Base-by-base conservation (phyloP, 2,113 vertebrate species). In the Montifringilla adamsi region DNA sequence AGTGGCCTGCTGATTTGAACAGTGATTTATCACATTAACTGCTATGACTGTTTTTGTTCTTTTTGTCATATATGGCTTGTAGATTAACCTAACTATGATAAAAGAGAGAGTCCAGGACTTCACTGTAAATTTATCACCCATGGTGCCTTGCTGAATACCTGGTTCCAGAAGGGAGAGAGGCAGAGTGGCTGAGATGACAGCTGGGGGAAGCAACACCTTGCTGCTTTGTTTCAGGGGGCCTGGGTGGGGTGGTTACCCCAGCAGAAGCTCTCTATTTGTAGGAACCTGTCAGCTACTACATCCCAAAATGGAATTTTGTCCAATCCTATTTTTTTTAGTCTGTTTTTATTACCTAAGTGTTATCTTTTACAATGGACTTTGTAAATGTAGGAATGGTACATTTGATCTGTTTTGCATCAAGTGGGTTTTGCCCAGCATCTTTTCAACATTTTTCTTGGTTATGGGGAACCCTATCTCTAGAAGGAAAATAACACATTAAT, bases 1-100 rank as follows among this genome's bases (percentile, higher is more conserved):
- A 88, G 30, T 91, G 87, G 94, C 74, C 64, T 95, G 52, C 49
- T 95, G 84, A 92, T 96, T 94, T 94, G 66, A 89, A 75, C 75
- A 95, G 69, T 84, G 96, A 95, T 96, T 96, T 66, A 97, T 97
- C 89, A 96, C 33, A 90, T 94, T 95, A 96, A 91, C 74, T 92
- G 37, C 60, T 52, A 39, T 72, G 72, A 55, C 60, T 92, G 64
- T 64, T 97, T 95, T 95, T 93, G 89, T 94, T 94, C 95, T 75
- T 91, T 90, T 73, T 94, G 73, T 93, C 87, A 49, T 77, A 84
- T 50, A 86, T 66, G 70, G 50, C 66, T 94, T 87, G 74, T 62
- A 84, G 91, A 92, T 94, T 90, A 89, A 93, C 82, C 52, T 84
- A 93, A 86, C 56, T 64, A 47, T 86, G 89, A 84, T 69, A 83